These are phyloP conservation scores for Drosophila kikkawai DNA, from an alignment of 1,140 invertebrate genomes.

Conservation along the genomic window DNA sequence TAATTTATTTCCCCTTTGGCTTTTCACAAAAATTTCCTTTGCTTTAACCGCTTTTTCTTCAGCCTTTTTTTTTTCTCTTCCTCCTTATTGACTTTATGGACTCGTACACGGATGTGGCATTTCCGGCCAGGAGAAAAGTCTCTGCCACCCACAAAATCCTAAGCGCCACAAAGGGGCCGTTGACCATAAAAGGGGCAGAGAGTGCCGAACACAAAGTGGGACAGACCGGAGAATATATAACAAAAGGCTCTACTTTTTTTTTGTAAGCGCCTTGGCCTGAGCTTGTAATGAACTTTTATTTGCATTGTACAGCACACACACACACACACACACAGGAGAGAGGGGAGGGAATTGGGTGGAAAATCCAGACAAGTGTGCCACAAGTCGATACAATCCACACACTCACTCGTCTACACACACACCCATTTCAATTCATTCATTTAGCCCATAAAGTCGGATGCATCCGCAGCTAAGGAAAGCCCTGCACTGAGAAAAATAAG, in stretches of 20 bases:
- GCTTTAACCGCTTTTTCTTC: conserved; percentile 33
- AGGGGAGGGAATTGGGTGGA: background rate
- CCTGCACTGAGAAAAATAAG: conserved; percentile 19
- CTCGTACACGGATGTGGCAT: conserved; percentile 72
- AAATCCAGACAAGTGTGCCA: conserved; percentile 57
- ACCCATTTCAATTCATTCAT: conserved; percentile 82
- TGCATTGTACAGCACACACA: conserved; percentile 61
- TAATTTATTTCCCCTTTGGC: conserved; percentile 79
- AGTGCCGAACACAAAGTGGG: conserved; percentile 42
- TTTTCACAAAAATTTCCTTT: conserved; percentile 63
- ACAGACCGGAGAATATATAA: conserved; percentile 38
- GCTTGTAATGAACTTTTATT: conserved; percentile 82
- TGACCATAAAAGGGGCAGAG: conserved; percentile 70
- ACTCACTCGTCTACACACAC: conserved; percentile 31
- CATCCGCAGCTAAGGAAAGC: conserved; percentile 55
- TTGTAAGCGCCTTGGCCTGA: conserved; percentile 70
- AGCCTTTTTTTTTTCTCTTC: conserved; percentile 18
- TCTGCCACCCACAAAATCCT: conserved; percentile 52
- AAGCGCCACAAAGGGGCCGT: conserved; percentile 47
- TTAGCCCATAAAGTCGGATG: conserved; percentile 66
- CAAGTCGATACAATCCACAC: conserved; percentile 76
- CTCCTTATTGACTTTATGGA: conserved; percentile 41
- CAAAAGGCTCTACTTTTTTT: conserved; percentile 54
- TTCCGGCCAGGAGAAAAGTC: conserved; percentile 57
- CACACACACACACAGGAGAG: background rate